Base-by-base conservation (phyloP, 2,888 invertebrate genomes). In the Campaea margaritaria region DNA sequence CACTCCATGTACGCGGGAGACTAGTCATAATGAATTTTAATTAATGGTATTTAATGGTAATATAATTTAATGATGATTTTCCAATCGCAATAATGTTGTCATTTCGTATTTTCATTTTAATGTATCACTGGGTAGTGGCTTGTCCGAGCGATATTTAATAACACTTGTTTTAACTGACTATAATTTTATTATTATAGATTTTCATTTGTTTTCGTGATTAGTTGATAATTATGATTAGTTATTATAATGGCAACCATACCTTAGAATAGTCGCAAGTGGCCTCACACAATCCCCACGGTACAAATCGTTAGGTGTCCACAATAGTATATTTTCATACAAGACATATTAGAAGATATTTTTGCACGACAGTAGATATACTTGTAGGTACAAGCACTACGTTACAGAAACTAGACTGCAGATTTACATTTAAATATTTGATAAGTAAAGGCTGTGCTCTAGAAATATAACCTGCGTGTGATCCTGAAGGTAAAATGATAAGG, bases 261-360 rank as follows among this genome's bases (percentile, higher is more conserved):
- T 42, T 68, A 67, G 66, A 31, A 48, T 59, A 63, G 46, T 36
- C 49, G 43, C 58, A 62, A 65, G 86, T 83, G 83, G 81, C 85
- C 85, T 84, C 80, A 70, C 67, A 71, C 77, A 73, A 80, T 75
- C 77, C 72, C 76, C 68, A 79, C 80, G 82, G 89, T 91, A 91
- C 91, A 91, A 91, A 91, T 75, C 67, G 75, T 76, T 78, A 80
- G 81, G 75, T 79, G 77, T 82, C 76, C 81, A 81, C 61, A 43
- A 79, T 76, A 76, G 68, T 87, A 31, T 91, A 91, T 91, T 91
- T 89, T 91, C 82, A 81, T 87, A 85, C 70, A 73, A 81, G 70
- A 81, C 74, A 82, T 80, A 65, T 72, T 36, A 31, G 7, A 78
- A 77, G 45, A 74, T 91, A 91, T 91, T 91, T 91, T 91, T 91